Percentiles rank a stretch among this genome's conserved stretches.
Conservation (phyloP, 2,888 invertebrate species). For the Zhengitettix transpicula region DNA sequence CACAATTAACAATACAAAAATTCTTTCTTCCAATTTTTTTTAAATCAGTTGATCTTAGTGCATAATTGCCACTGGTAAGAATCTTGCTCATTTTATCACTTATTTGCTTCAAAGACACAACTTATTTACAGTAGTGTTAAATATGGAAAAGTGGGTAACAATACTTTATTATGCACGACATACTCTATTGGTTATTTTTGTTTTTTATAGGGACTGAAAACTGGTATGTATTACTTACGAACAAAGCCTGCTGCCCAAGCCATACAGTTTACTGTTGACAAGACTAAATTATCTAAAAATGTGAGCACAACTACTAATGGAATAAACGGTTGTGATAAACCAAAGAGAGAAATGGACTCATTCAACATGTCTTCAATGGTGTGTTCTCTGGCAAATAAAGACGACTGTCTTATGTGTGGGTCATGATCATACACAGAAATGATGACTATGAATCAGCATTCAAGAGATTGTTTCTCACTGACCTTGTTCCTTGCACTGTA, state of each 20-base stretch:
- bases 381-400: slow-evolving; percentile 76
- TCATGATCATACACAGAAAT: slow-evolving; percentile 40
- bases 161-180: no score
- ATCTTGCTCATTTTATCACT: no score
- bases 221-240: slow-evolving; percentile 96
- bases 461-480: no score
- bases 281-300: slow-evolving; percentile 38
- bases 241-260: slow-evolving; percentile 94
- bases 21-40: no score
- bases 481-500: no score
- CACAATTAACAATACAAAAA: no score
- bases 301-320: slow-evolving; percentile 6
- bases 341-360: slow-evolving; percentile 1
- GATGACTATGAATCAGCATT: no score
- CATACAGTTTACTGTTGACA: slow-evolving; percentile 96
- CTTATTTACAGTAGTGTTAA: no score
- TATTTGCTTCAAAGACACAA: no score
- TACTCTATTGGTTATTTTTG: neutral
- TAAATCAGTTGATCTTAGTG: no score
- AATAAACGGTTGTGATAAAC: neutral
- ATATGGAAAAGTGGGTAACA: no score
- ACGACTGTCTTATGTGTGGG: slow-evolving; percentile 75
- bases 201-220: slow-evolving; percentile 67
- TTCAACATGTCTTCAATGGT: slow-evolving; percentile 55
- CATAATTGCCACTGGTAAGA: no score